phyloP scores from a whole-genome alignment of 2,797 vertebrate species.

The Hylomyscus alleni region DNA sequence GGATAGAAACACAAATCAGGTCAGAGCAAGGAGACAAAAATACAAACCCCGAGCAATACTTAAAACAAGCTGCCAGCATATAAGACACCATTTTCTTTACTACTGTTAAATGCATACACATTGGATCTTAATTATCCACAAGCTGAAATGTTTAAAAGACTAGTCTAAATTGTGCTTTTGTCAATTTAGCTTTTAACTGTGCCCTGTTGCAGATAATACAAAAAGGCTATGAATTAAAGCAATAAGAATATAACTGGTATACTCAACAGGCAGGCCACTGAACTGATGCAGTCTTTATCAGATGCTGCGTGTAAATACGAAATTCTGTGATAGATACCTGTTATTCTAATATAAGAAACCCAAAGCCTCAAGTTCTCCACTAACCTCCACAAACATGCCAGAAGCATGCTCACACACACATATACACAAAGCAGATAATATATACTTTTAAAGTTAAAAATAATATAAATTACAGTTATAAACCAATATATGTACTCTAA shows the following conservation, averaged over 20 bases:
- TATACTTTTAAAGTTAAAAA: constrained; percentile 49
- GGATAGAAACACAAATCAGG: constrained; percentile 8
- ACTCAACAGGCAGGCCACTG: not conserved
- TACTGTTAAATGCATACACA: not conserved
- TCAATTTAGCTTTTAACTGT: not conserved
- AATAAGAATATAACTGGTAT: not conserved
- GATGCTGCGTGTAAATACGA: not conserved
- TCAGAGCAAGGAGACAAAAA: constrained; percentile 35
- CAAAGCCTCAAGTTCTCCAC: not conserved
- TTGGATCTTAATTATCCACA: constrained; percentile 21
- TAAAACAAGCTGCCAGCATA: not conserved
- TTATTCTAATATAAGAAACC: constrained; percentile 38
- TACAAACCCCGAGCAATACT: constrained; percentile 18
- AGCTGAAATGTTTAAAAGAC: constrained; percentile 2
- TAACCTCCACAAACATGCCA: not conserved
- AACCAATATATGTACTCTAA: constrained; percentile 41
- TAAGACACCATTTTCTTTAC: not conserved
- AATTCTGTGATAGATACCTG: not conserved
- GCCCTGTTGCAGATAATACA: not conserved
- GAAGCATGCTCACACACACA: not conserved
- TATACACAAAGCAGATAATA: constrained; percentile 24
- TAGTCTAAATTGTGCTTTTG: not conserved
- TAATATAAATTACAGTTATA: constrained; percentile 24
- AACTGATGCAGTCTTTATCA: not conserved
- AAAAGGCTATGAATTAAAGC: not conserved